Evolutionary conservation across 2,113 vertebrate genomes (phyloP), one percentile per base, ranked within the genome.

Genomic region (Castor canadensis): DNA sequence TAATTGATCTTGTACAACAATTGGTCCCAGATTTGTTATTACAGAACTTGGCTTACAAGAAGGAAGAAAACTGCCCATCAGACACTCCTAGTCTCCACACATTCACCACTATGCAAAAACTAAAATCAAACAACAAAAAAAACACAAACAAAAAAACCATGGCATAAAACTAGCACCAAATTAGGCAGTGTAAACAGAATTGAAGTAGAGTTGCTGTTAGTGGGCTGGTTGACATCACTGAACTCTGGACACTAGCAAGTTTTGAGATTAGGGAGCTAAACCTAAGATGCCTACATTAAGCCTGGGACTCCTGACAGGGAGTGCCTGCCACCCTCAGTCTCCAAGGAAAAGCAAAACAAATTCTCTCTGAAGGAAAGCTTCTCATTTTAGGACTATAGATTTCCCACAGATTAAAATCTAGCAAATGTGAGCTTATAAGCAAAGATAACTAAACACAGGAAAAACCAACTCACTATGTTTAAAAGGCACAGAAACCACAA

Each of bases 391-490:
- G 38, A 40, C 52, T 40, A 13, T 38, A 9, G 43, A 15, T 90
- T 81, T 56, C n/a, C 58, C 81, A 69, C n/a, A 82, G 67, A 82
- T 35, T 71, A 87, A 91, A 84, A 87, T 76, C 28, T 76, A 87
- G 45, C 67, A 90, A 62, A 45, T 35, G 30, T 54, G 58, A 90
- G 20, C 17, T 86, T 32, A 35, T 11, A 73, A 54, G 54, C 13
- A 40, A 87, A 81, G 58, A 45, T 56, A 30, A 67, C 40, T 38
- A 28, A 86, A 28, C 38, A 64, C 13, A 80, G n/a, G 40, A 60
- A 88, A 83, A 54, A 71, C 15, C 15, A 49, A 71, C 26, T 60
- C 19, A 35, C 30, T 62, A 0, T 75, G 16, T 79, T 72, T 66
- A 49, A 52, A 40, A 89, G 49, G 40, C 26, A 71, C n/a, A 71